Evolutionary conservation across 2,113 vertebrate genomes (phyloP).

Genomic region (Odocoileus virginianus): DNA sequence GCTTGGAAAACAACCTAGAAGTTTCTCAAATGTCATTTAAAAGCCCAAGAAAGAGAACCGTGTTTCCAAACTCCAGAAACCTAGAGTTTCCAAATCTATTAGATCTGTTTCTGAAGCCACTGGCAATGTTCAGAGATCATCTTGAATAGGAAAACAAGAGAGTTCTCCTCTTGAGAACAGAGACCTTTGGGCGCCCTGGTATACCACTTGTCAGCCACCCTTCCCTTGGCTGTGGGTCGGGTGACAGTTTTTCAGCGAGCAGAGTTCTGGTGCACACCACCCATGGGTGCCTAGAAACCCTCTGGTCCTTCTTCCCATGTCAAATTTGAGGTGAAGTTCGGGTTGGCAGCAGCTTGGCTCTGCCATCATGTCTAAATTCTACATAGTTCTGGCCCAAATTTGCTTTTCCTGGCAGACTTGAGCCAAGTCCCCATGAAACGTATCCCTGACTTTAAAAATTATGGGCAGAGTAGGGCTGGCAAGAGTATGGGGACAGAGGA

Average conservation of each 20-base stretch:
- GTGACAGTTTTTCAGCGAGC: neutral
- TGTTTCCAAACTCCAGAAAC: neutral
- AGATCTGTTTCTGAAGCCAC: neutral
- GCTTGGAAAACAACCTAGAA: neutral
- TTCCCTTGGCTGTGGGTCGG: neutral
- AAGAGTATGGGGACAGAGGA: neutral
- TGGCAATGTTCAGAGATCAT: neutral
- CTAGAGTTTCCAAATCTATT: neutral
- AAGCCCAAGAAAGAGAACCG: neutral
- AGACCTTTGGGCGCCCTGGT: neutral
- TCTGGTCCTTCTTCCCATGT: neutral
- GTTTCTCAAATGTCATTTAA: neutral
- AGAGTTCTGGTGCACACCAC: neutral
- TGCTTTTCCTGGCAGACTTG: conserved; percentile 55
- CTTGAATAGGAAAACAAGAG: neutral
- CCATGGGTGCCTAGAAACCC: conserved; percentile 27
- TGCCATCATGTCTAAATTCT: neutral
- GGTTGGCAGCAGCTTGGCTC: conserved; percentile 40
- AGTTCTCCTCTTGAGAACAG: neutral
- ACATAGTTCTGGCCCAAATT: conserved; percentile 48
- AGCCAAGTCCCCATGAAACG: conserved; percentile 51
- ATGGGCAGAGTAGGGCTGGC: neutral
- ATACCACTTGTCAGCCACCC: neutral
- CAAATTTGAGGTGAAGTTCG: neutral
- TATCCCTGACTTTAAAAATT: conserved; percentile 54